Evolutionary conservation across 2,888 invertebrate species (phyloP), one percentile per base, ranked within the genome.

Genomic region (Pyrocoelia pectoralis): DNA sequence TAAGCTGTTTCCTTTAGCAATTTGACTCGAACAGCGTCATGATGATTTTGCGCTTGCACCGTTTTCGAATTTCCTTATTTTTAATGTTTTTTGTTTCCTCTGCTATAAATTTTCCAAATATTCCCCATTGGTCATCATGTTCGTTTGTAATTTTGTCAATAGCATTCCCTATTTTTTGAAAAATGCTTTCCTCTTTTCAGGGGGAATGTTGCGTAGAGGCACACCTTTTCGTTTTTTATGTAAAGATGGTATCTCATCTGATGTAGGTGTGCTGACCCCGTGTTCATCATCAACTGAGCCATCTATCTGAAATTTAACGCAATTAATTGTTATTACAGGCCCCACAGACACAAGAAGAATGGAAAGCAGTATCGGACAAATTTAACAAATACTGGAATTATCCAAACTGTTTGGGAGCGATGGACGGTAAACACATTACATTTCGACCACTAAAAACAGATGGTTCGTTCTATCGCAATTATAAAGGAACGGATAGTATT

Each of bases 331-430:
- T 38, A 38, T 38, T 38, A 38, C 38, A 38, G 8, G 24, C 24
- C 24, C 24, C 24, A 24, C 24, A 24, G 8, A 24, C 24, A 24
- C 24, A 24, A 24, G 38, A 38, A 38, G 38, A 38, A 38, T 38
- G 38, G 38, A 38, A 38, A 38, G 38, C 38, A 38, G 38, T 38
- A 38, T 38, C 38, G 38, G 38, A 38, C 10, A 38, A 38, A 38
- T 38, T 38, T 38, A 38, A 38, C 38, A 38, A 38, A 38, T 38
- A 38, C 38, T 38, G 38, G 38, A 38, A 38, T 38, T 38, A 38
- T 38, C 38, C 38, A 38, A 38, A 38, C 38, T 38, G 38, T 38
- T 38, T 38, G 38, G 38, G 38, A 38, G 12, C 38, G 38, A 38
- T 38, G 38, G 38, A 38, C 38, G 38, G 38, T 8, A 38, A 38